These are phyloP conservation scores for Setophaga coronata DNA, from an alignment of 2,113 vertebrate genomes.

Conservation along the genomic window DNA sequence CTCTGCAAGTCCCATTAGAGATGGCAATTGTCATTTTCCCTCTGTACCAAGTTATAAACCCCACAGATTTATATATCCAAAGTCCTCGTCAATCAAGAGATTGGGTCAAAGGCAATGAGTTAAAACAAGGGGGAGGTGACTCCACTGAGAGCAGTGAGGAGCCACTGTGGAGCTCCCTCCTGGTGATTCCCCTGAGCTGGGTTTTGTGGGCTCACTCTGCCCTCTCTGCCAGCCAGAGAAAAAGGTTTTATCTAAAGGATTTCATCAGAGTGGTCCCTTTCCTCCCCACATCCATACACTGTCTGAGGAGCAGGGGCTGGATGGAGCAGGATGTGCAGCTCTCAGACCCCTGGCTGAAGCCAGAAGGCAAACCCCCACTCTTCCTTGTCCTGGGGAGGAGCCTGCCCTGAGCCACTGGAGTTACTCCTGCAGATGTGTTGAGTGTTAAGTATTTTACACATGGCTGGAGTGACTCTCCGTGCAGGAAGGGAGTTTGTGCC, in stretches of 20 bases:
- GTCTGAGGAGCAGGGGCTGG: neutral
- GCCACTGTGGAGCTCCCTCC: accelerated
- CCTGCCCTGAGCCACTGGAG: neutral
- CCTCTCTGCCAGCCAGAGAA: neutral
- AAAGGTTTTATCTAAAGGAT: neutral
- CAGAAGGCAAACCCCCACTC: neutral
- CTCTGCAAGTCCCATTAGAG: neutral
- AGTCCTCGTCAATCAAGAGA: neutral
- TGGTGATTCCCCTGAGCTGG: neutral
- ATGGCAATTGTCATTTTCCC: neutral
- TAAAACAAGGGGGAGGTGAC: neutral
- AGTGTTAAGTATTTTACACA: accelerated
- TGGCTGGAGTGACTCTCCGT: accelerated
- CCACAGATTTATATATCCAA: neutral
- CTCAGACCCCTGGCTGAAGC: too few species aligned
- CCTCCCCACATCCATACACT: accelerated
- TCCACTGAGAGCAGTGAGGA: accelerated
- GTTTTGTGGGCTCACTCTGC: accelerated
- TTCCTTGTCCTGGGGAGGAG: neutral
- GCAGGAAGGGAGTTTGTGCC: neutral
- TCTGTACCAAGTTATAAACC: neutral
- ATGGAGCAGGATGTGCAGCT: neutral
- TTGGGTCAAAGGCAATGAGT: neutral
- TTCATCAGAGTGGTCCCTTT: neutral
- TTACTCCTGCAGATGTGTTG: neutral